phyloP scores from a whole-genome alignment of 2,888 invertebrate species.

The Aphrophora alni region DNA sequence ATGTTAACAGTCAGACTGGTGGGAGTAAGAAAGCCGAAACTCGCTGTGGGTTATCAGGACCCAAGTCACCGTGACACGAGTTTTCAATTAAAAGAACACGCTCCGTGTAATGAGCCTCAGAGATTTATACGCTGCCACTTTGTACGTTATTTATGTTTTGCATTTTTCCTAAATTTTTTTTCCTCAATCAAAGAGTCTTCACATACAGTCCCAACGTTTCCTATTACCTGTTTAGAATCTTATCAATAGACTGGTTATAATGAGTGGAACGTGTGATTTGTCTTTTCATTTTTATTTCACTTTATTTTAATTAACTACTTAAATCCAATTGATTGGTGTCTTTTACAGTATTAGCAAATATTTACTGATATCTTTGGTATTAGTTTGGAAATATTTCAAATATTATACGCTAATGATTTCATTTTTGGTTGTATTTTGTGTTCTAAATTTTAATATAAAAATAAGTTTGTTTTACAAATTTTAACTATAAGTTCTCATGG shows the following conservation, averaged over 20 bases:
- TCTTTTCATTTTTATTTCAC: background rate
- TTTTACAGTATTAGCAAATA: too few relatives aligned
- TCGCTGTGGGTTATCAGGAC: background rate
- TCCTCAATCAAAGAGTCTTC: background rate
- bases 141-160: background rate
- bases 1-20: background rate
- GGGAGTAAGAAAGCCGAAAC: background rate
- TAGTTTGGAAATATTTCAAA: too few relatives aligned
- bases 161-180: slow-evolving; percentile 7
- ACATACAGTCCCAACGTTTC: background rate
- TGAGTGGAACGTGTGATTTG: background rate
- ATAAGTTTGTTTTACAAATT: too few relatives aligned
- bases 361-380: too few relatives aligned
- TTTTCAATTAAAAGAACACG: slow-evolving; percentile 40
- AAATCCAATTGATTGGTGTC: background rate
- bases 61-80: slow-evolving; percentile 25
- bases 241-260: background rate
- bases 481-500: too few relatives aligned
- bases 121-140: slow-evolving; percentile 31
- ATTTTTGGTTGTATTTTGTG: too few relatives aligned
- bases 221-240: background rate
- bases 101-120: slow-evolving; percentile 28
- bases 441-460: too few relatives aligned
- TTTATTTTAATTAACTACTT: background rate
- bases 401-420: too few relatives aligned